phyloP scores from a whole-genome alignment of 2,888 invertebrate genomes.

The Megalurothrips usitatus region DNA sequence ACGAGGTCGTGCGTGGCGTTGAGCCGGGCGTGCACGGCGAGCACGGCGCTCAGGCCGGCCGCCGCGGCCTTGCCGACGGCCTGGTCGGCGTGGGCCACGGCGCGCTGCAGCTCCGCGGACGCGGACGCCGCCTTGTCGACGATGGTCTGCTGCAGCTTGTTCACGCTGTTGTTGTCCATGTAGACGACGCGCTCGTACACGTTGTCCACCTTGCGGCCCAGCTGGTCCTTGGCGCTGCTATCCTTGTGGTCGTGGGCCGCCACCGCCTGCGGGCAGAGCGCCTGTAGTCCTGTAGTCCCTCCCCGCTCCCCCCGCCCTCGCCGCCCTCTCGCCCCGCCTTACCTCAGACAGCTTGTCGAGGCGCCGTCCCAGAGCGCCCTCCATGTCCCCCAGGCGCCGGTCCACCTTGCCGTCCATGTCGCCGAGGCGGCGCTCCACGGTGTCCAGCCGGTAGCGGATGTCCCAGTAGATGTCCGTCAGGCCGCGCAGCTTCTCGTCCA shows the following conservation, averaged over 20 bases:
- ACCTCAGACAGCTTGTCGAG: conserved; percentile 40
- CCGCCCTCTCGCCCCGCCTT: conserved; percentile 27
- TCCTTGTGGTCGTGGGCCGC: conserved; percentile 44
- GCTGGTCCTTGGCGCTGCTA: conserved; percentile 46
- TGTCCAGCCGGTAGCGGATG: conserved; percentile 11
- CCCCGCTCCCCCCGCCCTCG: too few species aligned
- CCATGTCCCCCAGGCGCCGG: neutral
- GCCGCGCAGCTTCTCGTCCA: conserved; percentile 40
- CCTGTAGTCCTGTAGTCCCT: neutral
- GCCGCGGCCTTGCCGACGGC: neutral
- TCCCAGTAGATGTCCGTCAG: neutral
- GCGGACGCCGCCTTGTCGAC: neutral
- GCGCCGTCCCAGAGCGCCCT: conserved; percentile 36
- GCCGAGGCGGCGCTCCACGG: neutral
- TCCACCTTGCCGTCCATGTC: conserved; percentile 10
- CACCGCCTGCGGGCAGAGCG: conserved; percentile 39
- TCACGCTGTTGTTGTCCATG: conserved; percentile 42
- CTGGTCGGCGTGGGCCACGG: neutral
- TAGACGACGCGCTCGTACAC: conserved; percentile 48
- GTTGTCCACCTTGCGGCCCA: conserved; percentile 47
- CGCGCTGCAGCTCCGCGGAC: neutral
- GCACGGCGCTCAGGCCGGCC: neutral
- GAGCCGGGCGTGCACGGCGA: neutral
- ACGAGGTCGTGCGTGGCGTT: conserved; percentile 18
- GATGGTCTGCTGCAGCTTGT: conserved; percentile 41